Conservation (phyloP, 2,797 vertebrate species). For the Rhynchonycteris naso region DNA sequence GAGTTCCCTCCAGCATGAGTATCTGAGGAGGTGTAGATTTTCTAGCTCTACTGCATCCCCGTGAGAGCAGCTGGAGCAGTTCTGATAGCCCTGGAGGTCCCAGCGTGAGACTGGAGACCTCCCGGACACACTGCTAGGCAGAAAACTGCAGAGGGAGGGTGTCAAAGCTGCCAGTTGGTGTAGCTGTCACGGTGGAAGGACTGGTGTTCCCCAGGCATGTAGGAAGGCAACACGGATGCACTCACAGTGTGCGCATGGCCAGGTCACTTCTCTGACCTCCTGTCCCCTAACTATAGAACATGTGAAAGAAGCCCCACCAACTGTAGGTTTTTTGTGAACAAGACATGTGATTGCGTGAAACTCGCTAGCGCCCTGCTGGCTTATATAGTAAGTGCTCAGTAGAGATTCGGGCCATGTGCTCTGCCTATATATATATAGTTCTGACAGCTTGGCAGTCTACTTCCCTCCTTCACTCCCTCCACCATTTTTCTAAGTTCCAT, state of each 20-base stretch:
- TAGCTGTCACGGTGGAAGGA: background rate
- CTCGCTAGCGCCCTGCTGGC: background rate
- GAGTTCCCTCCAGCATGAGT: background rate
- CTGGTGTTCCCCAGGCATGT: no score
- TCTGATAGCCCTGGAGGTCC: background rate
- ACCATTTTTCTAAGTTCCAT: background rate
- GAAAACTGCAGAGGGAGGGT: background rate
- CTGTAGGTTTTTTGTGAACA: background rate
- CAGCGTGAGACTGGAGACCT: background rate
- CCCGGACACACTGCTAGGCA: background rate
- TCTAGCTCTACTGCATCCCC: background rate
- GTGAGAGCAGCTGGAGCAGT: background rate
- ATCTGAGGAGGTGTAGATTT: background rate
- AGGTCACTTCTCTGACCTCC: background rate
- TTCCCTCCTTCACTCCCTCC: background rate
- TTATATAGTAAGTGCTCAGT: background rate
- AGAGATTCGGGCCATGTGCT: background rate
- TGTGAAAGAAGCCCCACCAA: background rate
- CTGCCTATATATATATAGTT: no score
- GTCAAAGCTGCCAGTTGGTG: background rate
- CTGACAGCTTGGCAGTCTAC: background rate
- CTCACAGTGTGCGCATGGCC: rapidly evolving
- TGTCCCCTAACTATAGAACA: background rate
- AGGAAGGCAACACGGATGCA: background rate
- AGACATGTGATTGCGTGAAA: background rate